Conservation (phyloP, 2,113 vertebrate species). For the Meleagris gallopavo region DNA sequence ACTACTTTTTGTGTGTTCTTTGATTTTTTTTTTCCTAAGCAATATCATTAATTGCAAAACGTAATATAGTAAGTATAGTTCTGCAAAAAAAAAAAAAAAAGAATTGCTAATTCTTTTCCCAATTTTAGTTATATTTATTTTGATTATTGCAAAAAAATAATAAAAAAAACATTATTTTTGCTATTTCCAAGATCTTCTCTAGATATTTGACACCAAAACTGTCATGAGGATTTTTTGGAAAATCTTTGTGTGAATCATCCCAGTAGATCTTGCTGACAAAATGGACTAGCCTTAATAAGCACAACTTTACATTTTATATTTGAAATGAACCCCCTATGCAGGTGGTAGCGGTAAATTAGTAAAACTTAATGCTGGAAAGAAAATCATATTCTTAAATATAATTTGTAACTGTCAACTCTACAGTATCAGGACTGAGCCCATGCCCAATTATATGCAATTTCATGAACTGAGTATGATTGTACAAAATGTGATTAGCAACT, state of each 20-base stretch:
- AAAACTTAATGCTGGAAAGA: neutral
- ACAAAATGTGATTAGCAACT: neutral
- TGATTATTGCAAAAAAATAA: conserved; percentile 25
- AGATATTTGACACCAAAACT: conserved; percentile 43
- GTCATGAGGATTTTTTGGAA: neutral
- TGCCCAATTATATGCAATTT: neutral
- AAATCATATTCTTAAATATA: neutral
- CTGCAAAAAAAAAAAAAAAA: neutral
- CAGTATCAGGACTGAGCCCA: neutral
- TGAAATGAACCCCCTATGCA: neutral
- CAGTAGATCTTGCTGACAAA: neutral
- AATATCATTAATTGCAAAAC: conserved; percentile 8
- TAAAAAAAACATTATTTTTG: neutral
- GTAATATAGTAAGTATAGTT: neutral
- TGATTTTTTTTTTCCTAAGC: neutral
- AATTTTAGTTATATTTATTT: conserved; percentile 21
- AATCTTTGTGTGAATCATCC: neutral
- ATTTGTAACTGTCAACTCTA: neutral
- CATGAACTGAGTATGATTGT: neutral
- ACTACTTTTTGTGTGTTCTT: neutral
- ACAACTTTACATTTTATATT: neutral
- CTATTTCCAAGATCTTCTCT: neutral
- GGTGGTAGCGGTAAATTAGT: neutral
- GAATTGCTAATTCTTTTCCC: neutral
- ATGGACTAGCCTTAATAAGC: neutral